Evolutionary conservation across 2,888 invertebrate species (phyloP).

Genomic region (Linnaemya vulpina): DNA sequence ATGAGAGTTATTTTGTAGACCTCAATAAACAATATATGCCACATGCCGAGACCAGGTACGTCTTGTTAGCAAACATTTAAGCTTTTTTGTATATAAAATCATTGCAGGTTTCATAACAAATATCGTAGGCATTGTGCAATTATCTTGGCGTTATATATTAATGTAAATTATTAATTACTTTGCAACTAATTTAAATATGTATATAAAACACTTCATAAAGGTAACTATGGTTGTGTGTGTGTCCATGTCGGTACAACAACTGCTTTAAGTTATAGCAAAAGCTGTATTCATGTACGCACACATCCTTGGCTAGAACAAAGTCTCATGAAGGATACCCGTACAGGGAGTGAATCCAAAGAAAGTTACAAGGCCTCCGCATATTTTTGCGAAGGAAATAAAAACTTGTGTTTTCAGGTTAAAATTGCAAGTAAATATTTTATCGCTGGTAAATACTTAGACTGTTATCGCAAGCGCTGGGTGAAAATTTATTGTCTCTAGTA

Average conservation of each 20-base stretch:
- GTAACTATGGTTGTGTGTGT: slow-evolving; percentile 13
- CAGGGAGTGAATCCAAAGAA: not conserved
- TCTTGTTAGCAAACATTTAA: slow-evolving; percentile 32
- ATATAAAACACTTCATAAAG: slow-evolving; percentile 60
- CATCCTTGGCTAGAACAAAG: not conserved
- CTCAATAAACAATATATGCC: too few species aligned
- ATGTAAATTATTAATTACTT: slow-evolving; percentile 63
- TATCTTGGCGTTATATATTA: slow-evolving; percentile 33
- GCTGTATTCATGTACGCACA: not conserved
- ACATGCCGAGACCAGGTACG: not conserved
- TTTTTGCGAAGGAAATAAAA: not conserved
- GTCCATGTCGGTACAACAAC: slow-evolving; percentile 22
- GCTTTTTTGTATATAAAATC: not conserved
- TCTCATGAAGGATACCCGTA: not conserved
- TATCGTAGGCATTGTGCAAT: not conserved
- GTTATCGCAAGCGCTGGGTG: too few species aligned
- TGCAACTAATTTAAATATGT: slow-evolving; percentile 61
- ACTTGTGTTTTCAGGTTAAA: too few species aligned
- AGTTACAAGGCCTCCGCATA: not conserved
- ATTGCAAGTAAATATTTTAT: too few species aligned
- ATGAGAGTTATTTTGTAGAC: slow-evolving; percentile 18
- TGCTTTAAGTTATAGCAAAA: not conserved
- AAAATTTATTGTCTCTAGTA: too few species aligned
- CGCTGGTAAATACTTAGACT: too few species aligned
- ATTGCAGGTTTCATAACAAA: not conserved